phyloP scores from a whole-genome alignment of 2,888 invertebrate genomes.

The Ectemnius lituratus region DNA sequence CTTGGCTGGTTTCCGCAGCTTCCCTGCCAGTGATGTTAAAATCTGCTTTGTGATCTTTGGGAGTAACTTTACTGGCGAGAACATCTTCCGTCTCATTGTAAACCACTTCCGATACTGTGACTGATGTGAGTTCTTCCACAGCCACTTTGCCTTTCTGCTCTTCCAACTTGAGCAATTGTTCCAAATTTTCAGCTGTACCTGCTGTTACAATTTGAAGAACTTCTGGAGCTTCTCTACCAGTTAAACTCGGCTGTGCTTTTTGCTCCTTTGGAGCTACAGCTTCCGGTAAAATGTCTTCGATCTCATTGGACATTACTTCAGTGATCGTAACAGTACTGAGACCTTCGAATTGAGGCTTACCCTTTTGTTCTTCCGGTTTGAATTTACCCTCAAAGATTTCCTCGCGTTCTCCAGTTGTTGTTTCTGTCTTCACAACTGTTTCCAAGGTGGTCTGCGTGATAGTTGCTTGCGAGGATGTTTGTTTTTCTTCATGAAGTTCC shows the following conservation, averaged over 20 bases:
- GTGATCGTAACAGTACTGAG: slow-evolving; percentile 61
- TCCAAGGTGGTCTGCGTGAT: slow-evolving; percentile 63
- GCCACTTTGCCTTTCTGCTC: slow-evolving; percentile 65
- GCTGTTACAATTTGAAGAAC: slow-evolving; percentile 72
- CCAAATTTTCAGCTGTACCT: slow-evolving; percentile 65
- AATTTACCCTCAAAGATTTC: slow-evolving; percentile 65
- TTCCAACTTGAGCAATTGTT: slow-evolving; percentile 54
- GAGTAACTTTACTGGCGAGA: slow-evolving; percentile 56
- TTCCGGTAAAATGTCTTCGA: slow-evolving; percentile 54
- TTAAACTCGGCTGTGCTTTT: slow-evolving; percentile 65
- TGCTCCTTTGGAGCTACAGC: slow-evolving; percentile 56
- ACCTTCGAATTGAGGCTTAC: slow-evolving; percentile 56
- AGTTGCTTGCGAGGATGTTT: slow-evolving; percentile 61
- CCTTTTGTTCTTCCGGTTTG: slow-evolving; percentile 58
- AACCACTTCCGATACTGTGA: slow-evolving; percentile 63
- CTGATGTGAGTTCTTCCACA: slow-evolving; percentile 62
- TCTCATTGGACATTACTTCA: slow-evolving; percentile 62
- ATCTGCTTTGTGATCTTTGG: slow-evolving; percentile 70
- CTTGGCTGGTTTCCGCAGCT: slow-evolving; percentile 66
- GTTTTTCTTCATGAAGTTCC: slow-evolving; percentile 62
- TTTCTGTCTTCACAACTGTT: slow-evolving; percentile 65
- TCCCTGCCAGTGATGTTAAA: slow-evolving; percentile 71
- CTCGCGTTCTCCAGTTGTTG: slow-evolving; percentile 76
- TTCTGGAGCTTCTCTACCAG: slow-evolving; percentile 75
- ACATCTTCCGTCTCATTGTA: slow-evolving; percentile 61